Conservation (phyloP, 2,113 vertebrate species). For the Cariama cristata region DNA sequence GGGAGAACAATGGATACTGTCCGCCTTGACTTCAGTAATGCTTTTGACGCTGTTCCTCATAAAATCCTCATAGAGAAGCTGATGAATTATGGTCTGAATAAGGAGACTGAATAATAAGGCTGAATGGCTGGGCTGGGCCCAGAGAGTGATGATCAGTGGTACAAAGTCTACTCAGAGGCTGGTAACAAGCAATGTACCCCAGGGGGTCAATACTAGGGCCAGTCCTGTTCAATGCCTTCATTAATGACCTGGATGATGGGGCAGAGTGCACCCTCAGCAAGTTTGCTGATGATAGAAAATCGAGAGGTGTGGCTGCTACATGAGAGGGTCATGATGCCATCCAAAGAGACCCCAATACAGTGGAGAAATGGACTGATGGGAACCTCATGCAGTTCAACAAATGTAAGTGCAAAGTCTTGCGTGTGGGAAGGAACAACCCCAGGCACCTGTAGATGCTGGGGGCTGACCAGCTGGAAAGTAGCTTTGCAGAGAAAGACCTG, state of each 20-base stretch:
- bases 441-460: background rate
- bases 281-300: background rate
- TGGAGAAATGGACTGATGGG: background rate
- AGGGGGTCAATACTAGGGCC: background rate
- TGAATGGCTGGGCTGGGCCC: background rate
- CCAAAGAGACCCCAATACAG: background rate
- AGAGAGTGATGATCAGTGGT: background rate
- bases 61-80: background rate
- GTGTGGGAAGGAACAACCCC: background rate
- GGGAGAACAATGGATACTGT: background rate
- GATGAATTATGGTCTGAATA: background rate
- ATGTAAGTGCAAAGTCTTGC: background rate
- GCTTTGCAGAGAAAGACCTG: background rate
- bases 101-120: background rate
- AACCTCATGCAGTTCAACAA: background rate
- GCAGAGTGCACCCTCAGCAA: background rate
- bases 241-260: background rate
- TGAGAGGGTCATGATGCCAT: background rate
- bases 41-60: background rate
- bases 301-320: background rate
- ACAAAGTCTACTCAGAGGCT: background rate
- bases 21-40: background rate
- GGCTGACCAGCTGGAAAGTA: background rate
- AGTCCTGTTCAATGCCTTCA: background rate
- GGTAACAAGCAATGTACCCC: background rate